Percentiles rank a stretch among this genome's conserved stretches.
phyloP scores from a whole-genome alignment of 2,888 invertebrate genomes.

The Gandaritis pyraliata region DNA sequence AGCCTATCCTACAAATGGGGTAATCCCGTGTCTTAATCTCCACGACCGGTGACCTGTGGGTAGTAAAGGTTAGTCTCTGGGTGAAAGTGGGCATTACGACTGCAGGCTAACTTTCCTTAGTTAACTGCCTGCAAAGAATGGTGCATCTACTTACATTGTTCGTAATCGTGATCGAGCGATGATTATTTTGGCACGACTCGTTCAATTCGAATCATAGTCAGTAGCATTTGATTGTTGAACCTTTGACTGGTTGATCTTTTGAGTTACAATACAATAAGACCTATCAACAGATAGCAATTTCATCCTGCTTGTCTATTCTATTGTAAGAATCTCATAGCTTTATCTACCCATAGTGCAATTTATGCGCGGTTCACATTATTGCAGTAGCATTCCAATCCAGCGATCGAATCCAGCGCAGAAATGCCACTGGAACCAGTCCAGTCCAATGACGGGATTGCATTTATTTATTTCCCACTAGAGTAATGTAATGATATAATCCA shows the following conservation, averaged over 20 bases:
- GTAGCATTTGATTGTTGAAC: constrained; percentile 2
- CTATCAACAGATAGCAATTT: too few relatives aligned
- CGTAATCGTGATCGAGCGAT: constrained; percentile 29
- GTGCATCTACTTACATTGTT: constrained; percentile 41
- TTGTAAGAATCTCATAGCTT: too few relatives aligned
- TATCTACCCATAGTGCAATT: too few relatives aligned
- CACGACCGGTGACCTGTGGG: constrained; percentile 9
- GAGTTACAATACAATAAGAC: background rate
- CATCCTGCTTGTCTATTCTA: too few relatives aligned
- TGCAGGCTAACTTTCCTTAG: constrained; percentile 69
- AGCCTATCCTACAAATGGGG: too few relatives aligned
- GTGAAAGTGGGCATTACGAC: constrained; percentile 72
- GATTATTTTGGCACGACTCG: constrained; percentile 43
- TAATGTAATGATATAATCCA: too few relatives aligned
- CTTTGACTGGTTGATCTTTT: constrained; percentile 3
- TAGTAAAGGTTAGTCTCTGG: constrained; percentile 29
- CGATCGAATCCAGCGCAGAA: too few relatives aligned
- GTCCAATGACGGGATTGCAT: too few relatives aligned
- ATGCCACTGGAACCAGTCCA: too few relatives aligned
- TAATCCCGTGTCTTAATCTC: background rate
- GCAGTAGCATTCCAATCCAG: too few relatives aligned
- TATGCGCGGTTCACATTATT: too few relatives aligned
- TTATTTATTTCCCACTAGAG: too few relatives aligned
- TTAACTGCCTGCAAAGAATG: constrained; percentile 50
- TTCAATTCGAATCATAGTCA: constrained; percentile 25